A percentile compares a stretch with the other conserved stretches of the same genome.
Conservation (phyloP, 2,113 vertebrate species). For the Proteles cristata region DNA sequence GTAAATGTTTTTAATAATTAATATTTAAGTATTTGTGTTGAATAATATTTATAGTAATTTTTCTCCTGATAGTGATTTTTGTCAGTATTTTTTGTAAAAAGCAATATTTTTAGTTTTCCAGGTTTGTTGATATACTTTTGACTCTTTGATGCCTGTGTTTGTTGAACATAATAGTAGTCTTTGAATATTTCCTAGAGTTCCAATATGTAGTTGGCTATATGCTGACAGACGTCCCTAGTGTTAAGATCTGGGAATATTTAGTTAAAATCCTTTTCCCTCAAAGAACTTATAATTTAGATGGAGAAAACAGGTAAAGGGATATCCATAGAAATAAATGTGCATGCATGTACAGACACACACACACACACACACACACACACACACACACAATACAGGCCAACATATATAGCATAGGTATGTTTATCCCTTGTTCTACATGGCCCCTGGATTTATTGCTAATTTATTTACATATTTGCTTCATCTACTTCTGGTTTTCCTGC, state of each 20-base stretch:
- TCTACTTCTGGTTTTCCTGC: not conserved
- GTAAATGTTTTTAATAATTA: conserved; percentile 81
- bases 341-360: not conserved
- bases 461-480: not conserved
- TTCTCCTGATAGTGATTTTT: not conserved
- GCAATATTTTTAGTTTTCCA: not conserved
- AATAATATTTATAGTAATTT: not conserved
- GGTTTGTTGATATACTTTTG: not conserved
- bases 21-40: not conserved
- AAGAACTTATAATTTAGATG: not conserved
- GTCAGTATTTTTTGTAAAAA: not conserved
- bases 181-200: not conserved
- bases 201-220: not conserved
- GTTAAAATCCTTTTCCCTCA: not conserved
- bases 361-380: accelerated
- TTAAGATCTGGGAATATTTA: not conserved
- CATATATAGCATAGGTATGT: not conserved
- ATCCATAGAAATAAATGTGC: not conserved
- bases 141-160: not conserved
- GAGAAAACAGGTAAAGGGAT: not conserved
- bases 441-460: not conserved
- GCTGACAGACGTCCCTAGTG: not conserved
- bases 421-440: not conserved
- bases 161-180: not conserved
- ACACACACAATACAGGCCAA: accelerated